Evolutionary conservation across 2,113 vertebrate species (phyloP).

Genomic region (Erythrolamprus reginae): DNA sequence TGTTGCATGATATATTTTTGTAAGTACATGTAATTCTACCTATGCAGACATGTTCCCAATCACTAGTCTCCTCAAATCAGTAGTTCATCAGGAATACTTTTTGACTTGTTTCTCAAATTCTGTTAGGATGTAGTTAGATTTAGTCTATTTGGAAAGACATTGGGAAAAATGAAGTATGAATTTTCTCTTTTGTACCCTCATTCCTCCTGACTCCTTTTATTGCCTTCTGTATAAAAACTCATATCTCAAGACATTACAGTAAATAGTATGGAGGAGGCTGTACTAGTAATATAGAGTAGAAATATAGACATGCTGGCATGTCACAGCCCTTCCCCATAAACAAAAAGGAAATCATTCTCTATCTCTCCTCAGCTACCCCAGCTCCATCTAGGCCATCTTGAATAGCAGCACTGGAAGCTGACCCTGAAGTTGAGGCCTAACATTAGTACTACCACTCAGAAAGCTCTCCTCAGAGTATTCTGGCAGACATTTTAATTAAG

Average conservation of each 20-base stretch:
- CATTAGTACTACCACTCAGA: background rate
- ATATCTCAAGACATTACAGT: background rate
- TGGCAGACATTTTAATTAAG: background rate
- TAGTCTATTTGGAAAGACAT: background rate
- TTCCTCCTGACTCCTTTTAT: background rate
- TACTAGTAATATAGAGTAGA: background rate
- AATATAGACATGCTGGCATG: background rate
- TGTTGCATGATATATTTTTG: conserved; percentile 9
- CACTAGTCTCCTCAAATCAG: background rate
- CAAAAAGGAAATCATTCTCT: no score
- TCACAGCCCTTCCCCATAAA: background rate
- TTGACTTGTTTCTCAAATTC: background rate
- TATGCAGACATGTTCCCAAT: background rate
- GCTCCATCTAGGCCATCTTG: background rate
- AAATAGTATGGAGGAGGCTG: background rate
- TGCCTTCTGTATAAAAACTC: background rate
- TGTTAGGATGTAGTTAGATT: background rate
- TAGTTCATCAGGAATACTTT: background rate
- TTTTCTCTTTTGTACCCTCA: background rate
- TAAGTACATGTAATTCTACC: background rate
- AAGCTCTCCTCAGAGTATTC: background rate
- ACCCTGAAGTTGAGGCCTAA: background rate
- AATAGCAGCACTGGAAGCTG: background rate
- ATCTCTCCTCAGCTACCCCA: no score
- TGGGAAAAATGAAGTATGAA: background rate